Percentiles rank a stretch among this genome's conserved stretches.
Evolutionary conservation across 2,797 vertebrate genomes (phyloP).

Genomic region (Fringilla coelebs): DNA sequence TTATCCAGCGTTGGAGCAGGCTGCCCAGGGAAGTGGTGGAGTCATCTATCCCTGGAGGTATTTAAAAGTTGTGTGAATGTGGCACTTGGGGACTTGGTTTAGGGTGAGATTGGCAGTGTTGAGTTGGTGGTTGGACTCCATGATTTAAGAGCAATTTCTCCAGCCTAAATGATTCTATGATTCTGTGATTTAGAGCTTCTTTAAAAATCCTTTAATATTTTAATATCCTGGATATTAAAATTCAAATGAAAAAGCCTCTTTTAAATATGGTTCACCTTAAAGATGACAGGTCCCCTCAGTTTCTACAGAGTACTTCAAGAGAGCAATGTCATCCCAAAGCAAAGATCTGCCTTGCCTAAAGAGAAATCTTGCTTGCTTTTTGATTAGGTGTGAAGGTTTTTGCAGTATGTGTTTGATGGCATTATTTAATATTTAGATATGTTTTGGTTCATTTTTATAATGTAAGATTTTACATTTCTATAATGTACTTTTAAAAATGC

Average conservation of each 20-base stretch:
- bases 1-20: not conserved
- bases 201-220: not conserved
- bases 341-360: not conserved
- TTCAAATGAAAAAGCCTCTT: not conserved
- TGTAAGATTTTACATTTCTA: not conserved
- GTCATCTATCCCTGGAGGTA: not conserved
- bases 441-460: not conserved
- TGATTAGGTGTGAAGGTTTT: not conserved
- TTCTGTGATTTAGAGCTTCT: not conserved
- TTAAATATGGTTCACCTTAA: not conserved
- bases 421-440: not conserved
- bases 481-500: not conserved
- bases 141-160: not conserved
- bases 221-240: not conserved
- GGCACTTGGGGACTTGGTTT: not conserved
- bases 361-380: not conserved
- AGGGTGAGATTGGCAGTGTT: too few relatives aligned
- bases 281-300: not conserved
- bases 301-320: not conserved
- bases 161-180: not conserved
- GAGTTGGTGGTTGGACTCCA: not conserved
- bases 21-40: not conserved
- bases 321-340: not conserved
- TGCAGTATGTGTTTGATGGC: not conserved
- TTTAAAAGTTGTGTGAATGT: not conserved